These are phyloP conservation scores for Drosophila dunni DNA, from an alignment of 1,140 invertebrate species.

Conservation along the genomic window DNA sequence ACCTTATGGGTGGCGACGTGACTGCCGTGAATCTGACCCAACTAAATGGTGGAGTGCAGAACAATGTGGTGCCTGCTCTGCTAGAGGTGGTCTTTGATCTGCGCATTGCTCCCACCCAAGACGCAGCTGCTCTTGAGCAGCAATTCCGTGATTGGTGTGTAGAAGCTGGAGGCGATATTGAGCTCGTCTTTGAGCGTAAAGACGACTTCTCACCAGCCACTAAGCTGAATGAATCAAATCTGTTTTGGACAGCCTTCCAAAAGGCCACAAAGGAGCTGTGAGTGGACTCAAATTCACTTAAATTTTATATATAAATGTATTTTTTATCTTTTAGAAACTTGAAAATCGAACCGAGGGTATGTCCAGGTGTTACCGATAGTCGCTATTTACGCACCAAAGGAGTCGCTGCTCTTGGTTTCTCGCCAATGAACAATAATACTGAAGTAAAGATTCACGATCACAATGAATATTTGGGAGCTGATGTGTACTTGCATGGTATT, in stretches of 20 bases:
- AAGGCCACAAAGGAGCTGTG: slow-evolving; percentile 86
- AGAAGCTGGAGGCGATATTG: slow-evolving; percentile 92
- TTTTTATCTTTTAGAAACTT: slow-evolving; percentile 81
- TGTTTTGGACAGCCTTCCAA: slow-evolving; percentile 93
- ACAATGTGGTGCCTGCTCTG: slow-evolving; percentile 95
- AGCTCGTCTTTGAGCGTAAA: slow-evolving; percentile 89
- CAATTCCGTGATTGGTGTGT: slow-evolving; percentile 89
- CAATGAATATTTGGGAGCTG: slow-evolving; percentile 89
- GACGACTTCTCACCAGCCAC: slow-evolving; percentile 88
- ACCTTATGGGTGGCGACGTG: slow-evolving; percentile 91
- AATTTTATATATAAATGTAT: not conserved
- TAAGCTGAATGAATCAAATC: slow-evolving; percentile 89
- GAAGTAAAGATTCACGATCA: slow-evolving; percentile 90
- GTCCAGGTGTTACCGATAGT: slow-evolving; percentile 92
- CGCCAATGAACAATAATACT: slow-evolving; percentile 90
- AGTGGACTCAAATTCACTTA: slow-evolving; percentile 44
- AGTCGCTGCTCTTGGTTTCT: slow-evolving; percentile 89
- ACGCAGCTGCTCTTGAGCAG: slow-evolving; percentile 89
- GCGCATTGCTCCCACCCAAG: slow-evolving; percentile 87
- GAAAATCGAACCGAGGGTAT: slow-evolving; percentile 88
- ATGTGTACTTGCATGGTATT: slow-evolving; percentile 89
- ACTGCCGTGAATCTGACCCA: slow-evolving; percentile 95
- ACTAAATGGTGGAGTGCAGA: slow-evolving; percentile 94
- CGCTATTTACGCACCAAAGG: slow-evolving; percentile 86
- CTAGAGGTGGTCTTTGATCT: slow-evolving; percentile 92